These are phyloP conservation scores for Troglohyphantes excavatus DNA, from an alignment of 2,888 invertebrate species.

Conservation along the genomic window DNA sequence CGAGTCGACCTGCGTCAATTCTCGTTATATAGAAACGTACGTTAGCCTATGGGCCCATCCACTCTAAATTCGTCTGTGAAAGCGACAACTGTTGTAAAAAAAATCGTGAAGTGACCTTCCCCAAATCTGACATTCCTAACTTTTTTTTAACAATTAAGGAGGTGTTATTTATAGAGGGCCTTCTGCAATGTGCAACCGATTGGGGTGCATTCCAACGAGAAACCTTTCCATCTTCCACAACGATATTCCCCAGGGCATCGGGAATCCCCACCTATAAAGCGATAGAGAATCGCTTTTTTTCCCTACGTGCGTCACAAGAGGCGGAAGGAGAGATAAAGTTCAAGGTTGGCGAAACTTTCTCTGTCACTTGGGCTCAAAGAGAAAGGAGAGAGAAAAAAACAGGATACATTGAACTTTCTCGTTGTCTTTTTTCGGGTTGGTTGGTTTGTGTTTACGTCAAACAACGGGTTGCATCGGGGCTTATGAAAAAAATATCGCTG, in stretches of 20 bases:
- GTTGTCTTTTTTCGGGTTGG: neutral
- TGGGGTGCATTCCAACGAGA: neutral
- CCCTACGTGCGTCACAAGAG: neutral
- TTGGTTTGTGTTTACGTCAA: neutral
- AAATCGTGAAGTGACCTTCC: no score
- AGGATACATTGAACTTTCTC: neutral
- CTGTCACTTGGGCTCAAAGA: no score
- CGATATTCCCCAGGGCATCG: neutral
- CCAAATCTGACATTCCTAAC: no score
- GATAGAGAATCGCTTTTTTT: neutral
- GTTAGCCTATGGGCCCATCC: no score
- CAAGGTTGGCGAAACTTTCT: neutral
- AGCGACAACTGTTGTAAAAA: no score
- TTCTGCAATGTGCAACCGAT: neutral
- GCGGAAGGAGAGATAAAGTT: slow-evolving; percentile 11
- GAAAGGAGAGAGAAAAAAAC: neutral
- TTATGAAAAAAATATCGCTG: no score
- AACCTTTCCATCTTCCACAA: neutral
- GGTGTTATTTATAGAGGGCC: no score
- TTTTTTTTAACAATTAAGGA: no score
- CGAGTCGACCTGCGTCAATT: no score
- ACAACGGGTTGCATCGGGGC: neutral
- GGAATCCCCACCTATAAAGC: neutral
- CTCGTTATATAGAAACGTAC: no score
- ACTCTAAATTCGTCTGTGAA: no score